Evolutionary conservation across 2,888 invertebrate species (phyloP).

Genomic region (Leptura quadrifasciata): DNA sequence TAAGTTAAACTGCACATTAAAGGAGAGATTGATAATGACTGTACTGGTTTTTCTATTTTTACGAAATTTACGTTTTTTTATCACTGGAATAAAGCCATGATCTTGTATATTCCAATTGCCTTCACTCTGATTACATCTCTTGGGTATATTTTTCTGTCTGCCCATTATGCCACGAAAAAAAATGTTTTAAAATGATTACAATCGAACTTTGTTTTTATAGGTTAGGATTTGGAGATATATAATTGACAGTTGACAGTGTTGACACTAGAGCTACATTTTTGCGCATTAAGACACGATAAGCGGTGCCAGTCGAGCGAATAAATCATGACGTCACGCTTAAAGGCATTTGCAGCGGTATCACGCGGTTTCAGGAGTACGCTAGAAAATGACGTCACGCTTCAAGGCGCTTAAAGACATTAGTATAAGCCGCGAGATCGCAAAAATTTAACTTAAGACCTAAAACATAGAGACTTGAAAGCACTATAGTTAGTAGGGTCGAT

Average conservation of each 20-base stretch:
- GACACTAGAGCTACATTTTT: not conserved
- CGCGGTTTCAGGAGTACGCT: no score
- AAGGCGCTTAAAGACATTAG: no score
- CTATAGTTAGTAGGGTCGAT: no score
- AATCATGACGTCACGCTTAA: no score
- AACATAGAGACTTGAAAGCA: no score
- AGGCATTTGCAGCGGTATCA: no score
- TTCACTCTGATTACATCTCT: slow-evolving; percentile 38
- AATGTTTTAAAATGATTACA: not conserved
- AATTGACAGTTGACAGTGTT: not conserved
- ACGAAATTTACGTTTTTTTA: slow-evolving; percentile 51
- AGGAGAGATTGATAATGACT: slow-evolving; percentile 42
- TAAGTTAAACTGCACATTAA: slow-evolving; percentile 55
- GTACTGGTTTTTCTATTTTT: slow-evolving; percentile 25
- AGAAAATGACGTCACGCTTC: no score
- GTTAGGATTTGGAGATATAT: not conserved
- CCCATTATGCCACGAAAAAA: slow-evolving; percentile 41
- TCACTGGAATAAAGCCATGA: slow-evolving; percentile 51
- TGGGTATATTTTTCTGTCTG: slow-evolving; percentile 49
- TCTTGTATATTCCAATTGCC: slow-evolving; percentile 46
- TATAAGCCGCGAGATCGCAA: no score
- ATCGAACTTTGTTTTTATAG: not conserved
- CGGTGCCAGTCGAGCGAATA: no score
- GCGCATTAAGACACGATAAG: no score
- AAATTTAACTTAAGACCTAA: no score